Evolutionary conservation across 2,797 vertebrate genomes (phyloP).

Genomic region (Xiphorhynchus erythropygius): DNA sequence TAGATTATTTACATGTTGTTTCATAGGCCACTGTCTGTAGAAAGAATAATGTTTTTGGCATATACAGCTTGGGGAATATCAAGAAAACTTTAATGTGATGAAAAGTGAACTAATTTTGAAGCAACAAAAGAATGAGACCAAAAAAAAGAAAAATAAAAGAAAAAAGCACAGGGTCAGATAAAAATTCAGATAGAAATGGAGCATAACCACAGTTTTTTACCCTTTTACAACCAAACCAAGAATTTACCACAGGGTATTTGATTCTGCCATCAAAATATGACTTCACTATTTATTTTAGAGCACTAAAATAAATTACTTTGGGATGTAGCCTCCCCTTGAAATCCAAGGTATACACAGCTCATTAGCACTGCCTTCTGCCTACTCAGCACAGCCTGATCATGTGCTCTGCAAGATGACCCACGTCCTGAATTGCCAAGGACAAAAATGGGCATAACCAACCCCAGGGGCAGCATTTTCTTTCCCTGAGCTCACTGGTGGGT

Average conservation of each 20-base stretch:
- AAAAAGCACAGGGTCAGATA: background rate
- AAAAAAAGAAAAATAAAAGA: background rate
- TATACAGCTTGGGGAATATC: background rate
- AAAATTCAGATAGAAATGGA: background rate
- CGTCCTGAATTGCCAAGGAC: rapidly evolving
- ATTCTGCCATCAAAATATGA: background rate
- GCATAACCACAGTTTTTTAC: background rate
- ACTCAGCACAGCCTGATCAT: background rate
- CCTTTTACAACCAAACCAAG: background rate
- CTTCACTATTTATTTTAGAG: background rate
- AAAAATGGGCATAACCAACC: rapidly evolving
- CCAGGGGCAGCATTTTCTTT: rapidly evolving
- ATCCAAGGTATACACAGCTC: background rate
- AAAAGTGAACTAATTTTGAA: background rate
- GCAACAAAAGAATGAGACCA: background rate
- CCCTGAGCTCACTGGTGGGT: rapidly evolving
- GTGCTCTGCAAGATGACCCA: background rate
- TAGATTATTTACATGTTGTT: background rate
- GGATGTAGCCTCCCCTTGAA: background rate
- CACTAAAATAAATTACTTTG: background rate
- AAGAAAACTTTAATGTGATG: background rate
- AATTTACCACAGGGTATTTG: background rate
- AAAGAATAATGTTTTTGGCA: background rate
- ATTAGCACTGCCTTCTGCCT: background rate
- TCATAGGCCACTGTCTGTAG: background rate